Evolutionary conservation across 2,888 invertebrate species (phyloP), one percentile per base, ranked within the genome.

Genomic region (Argyresthia goedartella): DNA sequence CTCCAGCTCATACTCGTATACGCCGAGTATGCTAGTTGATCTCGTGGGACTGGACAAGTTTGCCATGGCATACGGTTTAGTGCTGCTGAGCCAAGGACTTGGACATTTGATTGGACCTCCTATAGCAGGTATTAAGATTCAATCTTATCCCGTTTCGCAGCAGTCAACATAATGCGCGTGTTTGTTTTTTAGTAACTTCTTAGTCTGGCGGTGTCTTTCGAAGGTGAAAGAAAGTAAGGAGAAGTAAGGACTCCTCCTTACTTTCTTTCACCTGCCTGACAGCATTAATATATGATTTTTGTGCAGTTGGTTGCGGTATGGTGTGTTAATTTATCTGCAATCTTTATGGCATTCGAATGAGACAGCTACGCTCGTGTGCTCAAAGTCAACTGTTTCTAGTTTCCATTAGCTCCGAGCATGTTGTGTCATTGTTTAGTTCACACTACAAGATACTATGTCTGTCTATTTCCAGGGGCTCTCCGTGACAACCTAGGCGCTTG

Each of bases 41-140:
- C 82, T 97, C 62, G 94, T 97, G 46, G 95, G 96, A 4, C 77
- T 98, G 68, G 96, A 97, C 66, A 89, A 95, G 59, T 97, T 98
- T 72, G 96, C 97, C 8, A 94, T 93, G 78, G 97, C 96, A 15
- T 98, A 97, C 73, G 98, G 98, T 11, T 81, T 98, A 60, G 91
- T 94, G 59, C 87, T 97, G 59, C 81, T 98, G 54, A 94, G 95
- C 58, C 97, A 98, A 78, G 98, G 98, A 13, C 88, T 98, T 60
- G 97, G 97, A 48, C 96, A 96, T 85, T 89, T 98, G 49, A 84
- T 95, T 55, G 98, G 98, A 56, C 98, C 98, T 7, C 96, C 97
- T n/a, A 86, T 98, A 63, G 97, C 96, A 69, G 98, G 98, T 91
- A 57, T 73, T 34, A 8, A 13, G 8, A 35, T 14, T 13, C 8